A percentile compares a stretch with the other conserved stretches of the same genome.
Evolutionary conservation across 2,113 vertebrate species (phyloP).

Genomic region (Dunckerocampus dactyliophorus): DNA sequence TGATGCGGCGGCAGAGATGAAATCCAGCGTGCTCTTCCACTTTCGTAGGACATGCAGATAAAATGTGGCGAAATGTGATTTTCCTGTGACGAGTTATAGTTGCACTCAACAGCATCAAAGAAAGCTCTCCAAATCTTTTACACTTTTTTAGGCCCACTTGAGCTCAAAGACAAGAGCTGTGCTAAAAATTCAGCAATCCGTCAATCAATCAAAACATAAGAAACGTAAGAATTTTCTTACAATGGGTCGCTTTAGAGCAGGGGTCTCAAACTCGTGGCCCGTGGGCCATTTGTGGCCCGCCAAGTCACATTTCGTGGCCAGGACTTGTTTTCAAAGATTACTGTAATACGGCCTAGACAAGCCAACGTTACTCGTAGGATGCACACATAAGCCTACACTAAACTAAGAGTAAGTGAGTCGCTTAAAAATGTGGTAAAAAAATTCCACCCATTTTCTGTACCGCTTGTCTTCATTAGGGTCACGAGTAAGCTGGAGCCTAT

Average conservation of each 20-base stretch:
- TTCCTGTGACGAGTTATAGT: conserved; percentile 18
- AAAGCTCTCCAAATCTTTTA: background rate
- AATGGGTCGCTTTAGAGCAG: background rate
- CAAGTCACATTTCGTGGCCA: no score
- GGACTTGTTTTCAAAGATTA: no score
- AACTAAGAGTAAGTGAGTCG: no score
- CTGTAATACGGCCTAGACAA: no score
- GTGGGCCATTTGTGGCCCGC: no score
- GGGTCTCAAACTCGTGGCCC: no score
- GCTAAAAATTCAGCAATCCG: background rate
- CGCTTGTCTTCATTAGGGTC: no score
- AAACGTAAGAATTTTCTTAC: background rate
- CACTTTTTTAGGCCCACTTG: background rate
- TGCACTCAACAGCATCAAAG: background rate
- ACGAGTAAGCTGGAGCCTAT: no score
- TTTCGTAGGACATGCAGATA: conserved; percentile 11
- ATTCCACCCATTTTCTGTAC: no score
- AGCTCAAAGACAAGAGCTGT: background rate
- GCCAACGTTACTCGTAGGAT: no score
- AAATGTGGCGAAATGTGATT: conserved; percentile 19
- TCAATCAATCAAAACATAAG: background rate
- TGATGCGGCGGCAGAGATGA: conserved; percentile 47
- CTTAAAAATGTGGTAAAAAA: no score
- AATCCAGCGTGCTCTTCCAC: conserved; percentile 32
- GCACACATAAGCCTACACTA: no score